Conservation (phyloP, 2,888 invertebrate species). For the Leptopilina myrica region DNA sequence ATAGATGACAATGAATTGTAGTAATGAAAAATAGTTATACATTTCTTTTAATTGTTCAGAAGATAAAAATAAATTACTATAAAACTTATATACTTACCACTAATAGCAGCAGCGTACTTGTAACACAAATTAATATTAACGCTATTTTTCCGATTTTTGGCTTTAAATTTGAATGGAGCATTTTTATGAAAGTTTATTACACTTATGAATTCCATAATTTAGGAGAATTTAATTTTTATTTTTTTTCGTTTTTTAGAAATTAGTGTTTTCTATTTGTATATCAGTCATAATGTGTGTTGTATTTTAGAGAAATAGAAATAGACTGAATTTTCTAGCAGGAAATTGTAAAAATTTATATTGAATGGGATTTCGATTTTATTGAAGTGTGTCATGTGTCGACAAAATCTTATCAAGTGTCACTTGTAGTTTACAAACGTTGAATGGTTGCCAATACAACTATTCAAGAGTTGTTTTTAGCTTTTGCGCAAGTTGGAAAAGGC, state of each 20-base stretch:
- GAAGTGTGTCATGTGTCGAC: background rate
- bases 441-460: conserved; percentile 9
- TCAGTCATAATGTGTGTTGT: background rate
- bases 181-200: background rate
- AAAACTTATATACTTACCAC: background rate
- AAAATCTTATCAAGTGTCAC: conserved; percentile 8
- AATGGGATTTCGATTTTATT: background rate
- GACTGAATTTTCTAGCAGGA: background rate
- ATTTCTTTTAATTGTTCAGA: too few relatives aligned
- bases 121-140: background rate
- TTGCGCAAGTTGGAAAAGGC: conserved; percentile 3
- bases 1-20: too few relatives aligned
- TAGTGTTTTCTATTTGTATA: background rate
- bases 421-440: background rate
- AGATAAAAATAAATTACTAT: too few relatives aligned
- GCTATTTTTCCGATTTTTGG: conserved; percentile 3
- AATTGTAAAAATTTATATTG: background rate
- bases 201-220: background rate
- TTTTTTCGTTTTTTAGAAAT: background rate
- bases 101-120: conserved; percentile 8
- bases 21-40: too few relatives aligned
- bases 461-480: conserved; percentile 13
- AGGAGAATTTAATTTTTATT: background rate
- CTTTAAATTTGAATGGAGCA: background rate
- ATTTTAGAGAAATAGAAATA: too few relatives aligned